Evolutionary conservation across 2,113 vertebrate genomes (phyloP), one percentile per base, ranked within the genome.

Genomic region (Melospiza melodia): DNA sequence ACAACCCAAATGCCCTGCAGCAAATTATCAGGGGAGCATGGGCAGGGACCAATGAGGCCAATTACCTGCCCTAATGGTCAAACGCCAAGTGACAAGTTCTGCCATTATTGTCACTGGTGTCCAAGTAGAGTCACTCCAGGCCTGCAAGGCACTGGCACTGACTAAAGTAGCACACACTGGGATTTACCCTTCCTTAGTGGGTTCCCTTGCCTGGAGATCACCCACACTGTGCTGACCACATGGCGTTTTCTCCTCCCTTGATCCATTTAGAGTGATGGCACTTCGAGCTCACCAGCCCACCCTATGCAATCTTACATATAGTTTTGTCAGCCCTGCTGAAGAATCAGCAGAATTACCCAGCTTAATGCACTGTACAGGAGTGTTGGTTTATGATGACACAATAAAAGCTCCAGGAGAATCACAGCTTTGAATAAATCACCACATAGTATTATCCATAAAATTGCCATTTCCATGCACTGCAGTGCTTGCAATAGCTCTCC

Each of bases 381-480:
- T 51, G 87, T 52, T 85, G 54, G 76, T 96, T 97, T 97, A 97
- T 69, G 87, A 88, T 68, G 68, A 89, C 74, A 91, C 27, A 93
- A 67, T 95, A 97, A 95, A 97, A 96, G 69, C 84, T 87, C 66
- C 87, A 91, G 84, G 73, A 92, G 84, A 75, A 96, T 92, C 92
- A 86, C 66, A 94, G 91, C 55, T 94, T 93, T 95, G 94, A 96
- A 95, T 97, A 97, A 96, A 96, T 97, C 94, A 97, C 65, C 62
- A 83, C 73, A 74, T 58, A 78, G 68, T 77, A 72, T 94, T 94
- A 87, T 44, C 92, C 63, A 82, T 96, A 95, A 95, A 96, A 97
- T 65, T 12, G 11, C 74, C 79, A 69, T 92, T 89, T 94, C 85
- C 58, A 18, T 61, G 52, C 72, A 62, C 76, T 87, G 75, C 80